Base-by-base conservation (phyloP, 2,797 vertebrate species). In the Acanthornis magna region DNA sequence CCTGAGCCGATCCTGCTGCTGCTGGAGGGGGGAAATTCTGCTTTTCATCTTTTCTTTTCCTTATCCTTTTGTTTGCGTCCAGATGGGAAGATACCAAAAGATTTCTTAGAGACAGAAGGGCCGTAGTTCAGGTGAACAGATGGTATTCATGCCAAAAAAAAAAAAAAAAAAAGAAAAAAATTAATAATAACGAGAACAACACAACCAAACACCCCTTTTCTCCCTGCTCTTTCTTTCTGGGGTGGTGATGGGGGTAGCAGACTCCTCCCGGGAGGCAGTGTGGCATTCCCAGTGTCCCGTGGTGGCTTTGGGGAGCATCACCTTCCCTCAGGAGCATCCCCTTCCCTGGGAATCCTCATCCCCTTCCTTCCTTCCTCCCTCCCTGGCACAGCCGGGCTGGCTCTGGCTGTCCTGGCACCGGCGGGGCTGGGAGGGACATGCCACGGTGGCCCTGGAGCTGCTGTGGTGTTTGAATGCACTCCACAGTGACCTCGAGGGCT, bases 51-150 rank as follows among this genome's bases (percentile, higher is more conserved):
- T 74, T 36, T 87, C 73, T 77, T 88, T 88, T 75, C 16, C 3
- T 96, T 92, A 62, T 80, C 92, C 90, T 90, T 83, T 93, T 89
- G 75, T 89, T 81, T 80, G 82, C 0, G 7, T 83, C 91, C 79
- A 67, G 89, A 80, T 94, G 96, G 92, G 94, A 96, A 94, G 89
- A 93, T 94, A 94, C 93, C 94, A 91, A 96, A 97, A 95, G 91
- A 84, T 94, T 85, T 91, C 78, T 67, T 92, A 73, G 84, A 85
- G 78, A 30, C 95, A 95, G 93, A 70, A 95, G 95, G 93, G 75
- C 88, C 88, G n/a, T 94, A 89, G 90, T 94, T 96, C 95, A 95
- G 95, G 94, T 95, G 92, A 92, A 93, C 94, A 91, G 89, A 94
- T 80, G 95, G 95, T 96, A 72, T 96, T 93, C 13, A 40, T 95